Base-by-base conservation (phyloP, 2,113 vertebrate species). In the Dolichallabes microphthalmus region DNA sequence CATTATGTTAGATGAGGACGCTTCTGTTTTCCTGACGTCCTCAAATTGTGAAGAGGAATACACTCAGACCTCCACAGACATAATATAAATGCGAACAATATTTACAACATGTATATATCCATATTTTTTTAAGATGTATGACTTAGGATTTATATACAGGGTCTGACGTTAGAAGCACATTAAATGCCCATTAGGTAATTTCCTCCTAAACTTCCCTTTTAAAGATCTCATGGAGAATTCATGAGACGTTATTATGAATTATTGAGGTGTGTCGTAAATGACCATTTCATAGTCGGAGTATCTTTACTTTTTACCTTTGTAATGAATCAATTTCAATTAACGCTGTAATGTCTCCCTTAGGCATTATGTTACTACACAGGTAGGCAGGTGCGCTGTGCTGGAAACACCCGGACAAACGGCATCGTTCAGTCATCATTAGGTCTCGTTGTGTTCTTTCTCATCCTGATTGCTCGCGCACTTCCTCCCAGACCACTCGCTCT, bases 271-370 rank as follows among this genome's bases (percentile, higher is more conserved):
- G 79, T 58, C 68, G 69, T 87, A 85, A 89, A 85, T 82, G 85
- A 55, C 63, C 77, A 52, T 85, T 82, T 87, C 73, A 82, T 82
- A 78, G 69, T 82, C 27, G 15, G 76, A 52, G 82, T 80, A 76
- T 84, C 77, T 86, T 77, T 80, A n/a, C 45, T 85, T 87, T 57
- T 82, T 80, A 85, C 84, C 55, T 86, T 61, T 20, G 66, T 50
- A 73, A 89, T 87, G 71, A 85, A 89, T 89, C 85, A 82, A 82
- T 87, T 87, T 82, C 68, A 83, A 82, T 82, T 76, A 66, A 85
- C 69, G 75, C 17, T 32, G 60, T 85, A 83, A 89, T 85, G 64
- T 79, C 50, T 69, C 88, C 80, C 80, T 32, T n/a, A 82, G 84
- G 66, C 55, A 66, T 71, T n/a, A 50, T 61, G 58, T 82, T 11